Conservation (phyloP, 2,797 vertebrate genomes). For the Thamnophis elegans region DNA sequence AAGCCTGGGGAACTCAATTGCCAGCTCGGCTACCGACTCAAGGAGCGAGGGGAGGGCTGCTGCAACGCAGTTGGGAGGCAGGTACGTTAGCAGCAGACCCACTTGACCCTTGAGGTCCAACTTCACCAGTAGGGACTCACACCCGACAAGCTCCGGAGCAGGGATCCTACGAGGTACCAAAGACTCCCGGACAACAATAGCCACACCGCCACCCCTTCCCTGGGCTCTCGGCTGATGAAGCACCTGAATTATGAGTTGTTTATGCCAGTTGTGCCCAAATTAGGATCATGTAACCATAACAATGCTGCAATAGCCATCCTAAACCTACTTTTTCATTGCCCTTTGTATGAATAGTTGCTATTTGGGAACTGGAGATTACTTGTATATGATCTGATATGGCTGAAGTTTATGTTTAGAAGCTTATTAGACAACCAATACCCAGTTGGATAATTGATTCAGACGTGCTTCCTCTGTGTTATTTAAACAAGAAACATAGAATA, state of each 20-base stretch:
- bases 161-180: no score
- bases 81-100: no score
- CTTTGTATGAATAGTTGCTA: not conserved
- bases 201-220: no score
- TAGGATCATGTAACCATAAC: not conserved
- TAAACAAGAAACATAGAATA: not conserved
- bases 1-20: no score
- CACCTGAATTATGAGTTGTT: not conserved
- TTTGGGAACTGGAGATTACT: not conserved
- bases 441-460: not conserved
- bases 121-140: no score
- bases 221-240: no score
- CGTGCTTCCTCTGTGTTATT: not conserved
- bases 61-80: no score
- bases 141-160: no score
- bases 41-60: no score
- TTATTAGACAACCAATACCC: not conserved
- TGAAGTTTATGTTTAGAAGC: not conserved
- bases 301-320: not conserved
- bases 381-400: not conserved
- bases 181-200: no score
- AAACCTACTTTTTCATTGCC: not conserved
- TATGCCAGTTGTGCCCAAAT: not conserved
- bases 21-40: no score
- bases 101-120: no score